Percentiles rank a stretch among this genome's conserved stretches.
Evolutionary conservation across 2,888 invertebrate genomes (phyloP).

Genomic region (Heliconius erato): DNA sequence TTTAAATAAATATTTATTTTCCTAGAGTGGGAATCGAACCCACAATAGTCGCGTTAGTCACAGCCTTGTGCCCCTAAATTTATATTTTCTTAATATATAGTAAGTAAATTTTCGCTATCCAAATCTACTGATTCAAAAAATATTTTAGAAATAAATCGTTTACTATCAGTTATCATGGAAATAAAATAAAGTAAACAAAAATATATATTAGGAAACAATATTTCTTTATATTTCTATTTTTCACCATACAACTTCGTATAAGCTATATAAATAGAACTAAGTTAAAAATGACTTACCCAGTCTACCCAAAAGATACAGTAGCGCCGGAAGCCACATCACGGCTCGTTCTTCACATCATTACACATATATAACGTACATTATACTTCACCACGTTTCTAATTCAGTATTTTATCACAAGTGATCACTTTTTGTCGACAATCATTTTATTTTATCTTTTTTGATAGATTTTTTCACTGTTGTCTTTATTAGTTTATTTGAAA

Average conservation of each 20-base stretch:
- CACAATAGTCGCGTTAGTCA: too few relatives aligned
- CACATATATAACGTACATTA: slow-evolving; percentile 44
- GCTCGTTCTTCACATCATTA: slow-evolving; percentile 79
- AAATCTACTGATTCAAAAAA: too few relatives aligned
- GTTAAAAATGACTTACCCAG: slow-evolving; percentile 67
- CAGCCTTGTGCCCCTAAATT: too few relatives aligned
- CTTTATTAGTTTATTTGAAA: not conserved
- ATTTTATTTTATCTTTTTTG: not conserved
- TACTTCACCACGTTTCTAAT: slow-evolving; percentile 46
- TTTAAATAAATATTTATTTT: too few relatives aligned
- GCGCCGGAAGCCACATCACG: slow-evolving; percentile 76
- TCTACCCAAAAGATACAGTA: slow-evolving; percentile 74
- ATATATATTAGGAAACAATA: not conserved
- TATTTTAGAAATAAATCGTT: too few relatives aligned
- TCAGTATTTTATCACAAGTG: slow-evolving; percentile 13
- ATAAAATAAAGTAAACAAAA: too few relatives aligned
- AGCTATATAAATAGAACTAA: not conserved
- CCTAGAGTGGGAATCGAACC: too few relatives aligned
- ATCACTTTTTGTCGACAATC: slow-evolving; percentile 5
- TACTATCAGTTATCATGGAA: too few relatives aligned
- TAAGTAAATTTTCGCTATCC: too few relatives aligned
- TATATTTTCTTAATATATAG: too few relatives aligned
- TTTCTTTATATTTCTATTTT: not conserved
- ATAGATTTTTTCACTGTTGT: not conserved
- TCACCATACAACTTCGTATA: not conserved